Evolutionary conservation across 2,113 vertebrate genomes (phyloP).

Genomic region (Serinus canaria): DNA sequence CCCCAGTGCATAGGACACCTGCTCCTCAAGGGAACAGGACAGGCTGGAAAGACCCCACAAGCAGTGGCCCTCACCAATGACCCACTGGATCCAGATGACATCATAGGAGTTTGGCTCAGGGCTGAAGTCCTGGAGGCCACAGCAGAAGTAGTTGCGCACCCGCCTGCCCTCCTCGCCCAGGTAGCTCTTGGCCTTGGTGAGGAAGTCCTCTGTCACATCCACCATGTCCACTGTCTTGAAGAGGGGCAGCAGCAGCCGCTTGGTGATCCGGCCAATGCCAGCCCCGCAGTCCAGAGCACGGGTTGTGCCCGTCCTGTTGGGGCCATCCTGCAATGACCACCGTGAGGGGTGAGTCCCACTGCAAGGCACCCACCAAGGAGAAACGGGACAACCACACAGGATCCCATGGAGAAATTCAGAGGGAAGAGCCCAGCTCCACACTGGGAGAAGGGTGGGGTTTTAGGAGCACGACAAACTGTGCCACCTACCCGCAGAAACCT

Average conservation of each 20-base stretch:
- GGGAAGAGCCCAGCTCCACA: background rate
- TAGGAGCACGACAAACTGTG: background rate
- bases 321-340: slow-evolving; percentile 77
- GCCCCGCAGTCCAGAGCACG: slow-evolving; percentile 94
- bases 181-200: slow-evolving; percentile 87
- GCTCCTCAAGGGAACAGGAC: rapidly evolving
- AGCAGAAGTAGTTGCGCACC: slow-evolving; percentile 90
- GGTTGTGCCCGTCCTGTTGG: slow-evolving; percentile 77
- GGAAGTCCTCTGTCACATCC: slow-evolving; percentile 91
- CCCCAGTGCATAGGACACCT: rapidly evolving
- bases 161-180: slow-evolving; percentile 87
- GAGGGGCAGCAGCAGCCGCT: slow-evolving; percentile 89
- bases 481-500: slow-evolving; percentile 87
- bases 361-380: background rate
- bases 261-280: slow-evolving; percentile 93
- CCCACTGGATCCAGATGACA: slow-evolving; percentile 99
- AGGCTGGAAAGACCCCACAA: background rate
- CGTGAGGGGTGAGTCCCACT: background rate
- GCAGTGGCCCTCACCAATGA: slow-evolving; percentile 84
- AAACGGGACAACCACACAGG: rapidly evolving
- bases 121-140: slow-evolving; percentile 90
- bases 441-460: background rate
- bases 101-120: slow-evolving; percentile 86
- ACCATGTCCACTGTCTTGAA: slow-evolving; percentile 92
- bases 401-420: background rate